phyloP scores from a whole-genome alignment of 2,888 invertebrate genomes.

The Hypercompe scribonia region DNA sequence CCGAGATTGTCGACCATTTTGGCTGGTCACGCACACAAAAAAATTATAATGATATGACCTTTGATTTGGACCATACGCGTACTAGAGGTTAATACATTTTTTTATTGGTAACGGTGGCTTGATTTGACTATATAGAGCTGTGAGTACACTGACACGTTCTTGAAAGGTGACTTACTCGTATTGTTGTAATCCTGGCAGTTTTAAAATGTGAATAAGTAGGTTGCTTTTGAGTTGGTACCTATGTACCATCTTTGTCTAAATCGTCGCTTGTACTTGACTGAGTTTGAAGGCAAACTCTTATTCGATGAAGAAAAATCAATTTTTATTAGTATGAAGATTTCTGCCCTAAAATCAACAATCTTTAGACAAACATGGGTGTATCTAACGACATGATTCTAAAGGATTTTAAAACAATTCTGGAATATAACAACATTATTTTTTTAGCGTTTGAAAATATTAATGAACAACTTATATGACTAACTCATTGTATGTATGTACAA shows the following conservation, averaged over 20 bases:
- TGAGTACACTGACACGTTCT: conserved; percentile 37
- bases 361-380: too few relatives aligned
- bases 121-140: conserved; percentile 62
- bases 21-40: conserved; percentile 76
- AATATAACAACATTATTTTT: too few relatives aligned
- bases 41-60: conserved; percentile 84
- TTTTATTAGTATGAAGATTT: neutral
- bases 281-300: too few relatives aligned
- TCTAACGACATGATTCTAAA: too few relatives aligned
- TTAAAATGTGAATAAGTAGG: neutral
- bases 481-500: too few relatives aligned
- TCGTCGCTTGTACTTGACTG: too few relatives aligned
- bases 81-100: conserved; percentile 75
- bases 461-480: too few relatives aligned
- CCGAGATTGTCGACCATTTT: conserved; percentile 71
- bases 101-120: conserved; percentile 76
- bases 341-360: too few relatives aligned
- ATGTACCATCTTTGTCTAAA: too few relatives aligned
- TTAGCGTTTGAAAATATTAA: too few relatives aligned
- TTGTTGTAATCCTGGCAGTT: neutral
- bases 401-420: too few relatives aligned
- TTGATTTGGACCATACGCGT: conserved; percentile 74
- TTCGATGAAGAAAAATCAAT: too few relatives aligned
- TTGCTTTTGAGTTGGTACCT: neutral
- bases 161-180: conserved; percentile 21